Evolutionary conservation across 1,140 invertebrate genomes (phyloP), one percentile per base, ranked within the genome.

Genomic region (Magallana gigas): DNA sequence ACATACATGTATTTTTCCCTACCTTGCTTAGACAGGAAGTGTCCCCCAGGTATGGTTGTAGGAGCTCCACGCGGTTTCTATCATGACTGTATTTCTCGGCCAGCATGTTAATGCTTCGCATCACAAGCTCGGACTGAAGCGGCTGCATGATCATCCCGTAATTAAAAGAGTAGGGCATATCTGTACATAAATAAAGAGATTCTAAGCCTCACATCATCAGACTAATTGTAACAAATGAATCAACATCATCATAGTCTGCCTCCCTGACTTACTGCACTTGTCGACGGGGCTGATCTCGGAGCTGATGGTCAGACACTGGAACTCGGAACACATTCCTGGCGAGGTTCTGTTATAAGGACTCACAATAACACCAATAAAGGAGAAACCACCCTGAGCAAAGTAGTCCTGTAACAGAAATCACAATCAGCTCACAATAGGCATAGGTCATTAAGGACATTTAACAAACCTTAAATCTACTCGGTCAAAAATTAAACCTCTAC

Each of bases 331-430:
- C 16, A 91, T 36, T 12, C 87, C 80, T 0, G 71, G 12, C 18
- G 87, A 92, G 18, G 85, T 62, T 56, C 90, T 88, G 90, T 94
- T 95, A 91, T 96, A 96, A 0, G 96, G 96, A 82, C 95, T 96
- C 23, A 96, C 92, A 85, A 96, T 96, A n/a, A 96, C 91, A 36
- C 96, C 95, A 71, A 96, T 92, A 92, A 96, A 96, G n/a, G 96
- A 95, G 76, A 92, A 93, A 8, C 95, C 94, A 81, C 93, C 94
- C 89, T 95, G 93, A 36, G 95, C 94, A 92, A 96, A 96, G 95
- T 96, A 96, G 56, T 95, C 92, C 94, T 96, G 96, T 8, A 86
- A 88, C n/a, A 88, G 68, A 83, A 83, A 29, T 57, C 14, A 80
- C 71, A 36, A 48, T 5, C 36, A 48, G 36, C 36, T 48, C 36